Base-by-base conservation (phyloP, 2,888 invertebrate species). In the Sipha maydis region DNA sequence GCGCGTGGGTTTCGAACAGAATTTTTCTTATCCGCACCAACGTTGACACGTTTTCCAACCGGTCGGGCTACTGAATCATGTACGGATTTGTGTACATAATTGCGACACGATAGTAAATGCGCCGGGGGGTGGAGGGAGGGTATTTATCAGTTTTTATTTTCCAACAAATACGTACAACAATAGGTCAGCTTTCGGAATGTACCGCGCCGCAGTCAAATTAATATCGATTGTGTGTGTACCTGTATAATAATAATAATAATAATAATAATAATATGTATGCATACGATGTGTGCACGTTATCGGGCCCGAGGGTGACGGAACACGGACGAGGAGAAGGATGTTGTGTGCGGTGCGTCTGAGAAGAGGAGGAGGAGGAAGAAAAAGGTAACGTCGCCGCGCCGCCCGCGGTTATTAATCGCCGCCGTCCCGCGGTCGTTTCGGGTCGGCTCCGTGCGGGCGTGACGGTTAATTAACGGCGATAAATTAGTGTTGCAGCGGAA, bases 381-480 rank as follows among this genome's bases (percentile, higher is more conserved):
- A 38, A 75, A 38, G n/a, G 56, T 56, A 83, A 83, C 83, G 83
- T 84, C 83, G 75, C 5, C 61, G 61, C 61, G 75, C 83, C 75
- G 83, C 75, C 83, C 83, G 83, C 83, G 83, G 83, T 75, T 83
- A 83, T 83, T 83, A 75, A 83, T 75, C 75, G 83, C 73, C 31
- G 83, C 71, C 21, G 82, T 69, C 82, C 48, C 71, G 71, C 54
- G 83, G 48, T 83, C 31, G 48, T 71, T 83, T 83, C 8, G 71
- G 83, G 83, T 82, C 82, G 82, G 69, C 19, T 48, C 75, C 71
- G 78, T 21, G 85, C 85, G 85, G 85, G 85, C 85, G 85, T 86
- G 85, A 86, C 85, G 78, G 85, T 86, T 86, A 86, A 86, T 86
- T 86, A 86, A 86, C 85, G 79, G 79, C 78, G 78, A 86, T 86